Base-by-base conservation (phyloP, 1,140 invertebrate genomes). In the Thaumatotibia leucotreta region DNA sequence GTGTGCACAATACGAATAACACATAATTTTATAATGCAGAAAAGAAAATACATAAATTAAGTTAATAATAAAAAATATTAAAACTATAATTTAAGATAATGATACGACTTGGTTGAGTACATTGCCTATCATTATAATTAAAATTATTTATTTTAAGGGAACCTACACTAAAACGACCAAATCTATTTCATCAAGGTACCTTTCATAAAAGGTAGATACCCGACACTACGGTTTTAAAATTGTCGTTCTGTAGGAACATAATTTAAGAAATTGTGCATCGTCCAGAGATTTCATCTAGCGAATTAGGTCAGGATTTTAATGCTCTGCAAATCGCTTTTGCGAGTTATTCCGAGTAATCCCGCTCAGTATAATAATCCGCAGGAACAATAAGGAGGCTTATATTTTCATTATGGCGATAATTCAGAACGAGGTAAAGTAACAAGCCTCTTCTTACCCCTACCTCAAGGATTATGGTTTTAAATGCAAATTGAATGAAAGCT, bases 401-500 rank as follows among this genome's bases (percentile, higher is more conserved):
- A 58, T 49, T 64, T 50, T 35, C 52, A 58, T 58, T 75, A 69
- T 70, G 73, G 73, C 75, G 52, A 58, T 58, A 58, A 58, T 58
- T 58, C 52, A 58, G 27, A 27, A 58, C 52, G 52, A 58, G 52
- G 52, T 58, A 58, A 58, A 58, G 52, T 58, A 58, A 58, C 52
- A 58, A 58, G 52, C 23, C 52, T 58, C 52, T 58, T 27, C 52
- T 58, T 58, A 58, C 52, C 52, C 52, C 52, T 58, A 70, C 78
- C 70, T 65, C 69, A 50, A 63, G 77, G 78, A 83, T 83, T 79
- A 83, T 66, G 77, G 78, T 76, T 86, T 80, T 79, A 84, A 77
- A 86, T 81, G 80, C 80, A 86, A 86, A 86, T 86, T 84, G 79
- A 83, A 82, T 81, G 75, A 81, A 76, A 76, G 73, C 76, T 74